phyloP scores from a whole-genome alignment of 2,888 invertebrate genomes.

The Mallateleia sp. region DNA sequence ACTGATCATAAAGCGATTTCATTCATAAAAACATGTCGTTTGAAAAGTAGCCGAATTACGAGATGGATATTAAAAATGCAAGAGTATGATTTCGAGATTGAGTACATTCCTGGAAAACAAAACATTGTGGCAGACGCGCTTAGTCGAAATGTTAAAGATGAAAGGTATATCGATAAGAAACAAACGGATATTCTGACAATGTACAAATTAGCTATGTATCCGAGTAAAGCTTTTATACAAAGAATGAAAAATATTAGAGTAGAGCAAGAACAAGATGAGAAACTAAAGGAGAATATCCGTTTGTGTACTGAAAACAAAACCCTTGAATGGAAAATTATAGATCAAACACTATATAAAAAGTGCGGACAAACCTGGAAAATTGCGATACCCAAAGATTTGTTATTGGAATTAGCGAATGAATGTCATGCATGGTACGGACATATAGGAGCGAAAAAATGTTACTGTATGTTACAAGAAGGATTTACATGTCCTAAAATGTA shows the following conservation, averaged over 20 bases:
- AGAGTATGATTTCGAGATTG: conserved; percentile 5
- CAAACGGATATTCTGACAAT: too few relatives aligned
- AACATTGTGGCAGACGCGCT: conserved; percentile 80
- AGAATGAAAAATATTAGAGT: background rate
- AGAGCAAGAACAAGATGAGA: background rate
- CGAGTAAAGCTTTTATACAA: background rate
- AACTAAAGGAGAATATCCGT: background rate
- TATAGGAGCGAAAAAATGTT: conserved; percentile 47
- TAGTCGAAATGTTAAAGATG: too few relatives aligned
- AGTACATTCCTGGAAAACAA: conserved; percentile 68
- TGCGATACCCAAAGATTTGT: background rate
- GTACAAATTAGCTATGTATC: too few relatives aligned
- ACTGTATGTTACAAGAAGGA: conserved; percentile 29
- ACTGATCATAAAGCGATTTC: conserved; percentile 82
- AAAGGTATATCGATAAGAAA: too few relatives aligned
- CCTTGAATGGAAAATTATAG: background rate
- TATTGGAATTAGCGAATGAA: background rate
- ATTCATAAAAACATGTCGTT: conserved; percentile 77
- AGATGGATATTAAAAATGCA: conserved; percentile 14
- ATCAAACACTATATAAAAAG: background rate
- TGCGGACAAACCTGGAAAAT: conserved; percentile 2
- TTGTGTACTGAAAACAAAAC: too few relatives aligned
- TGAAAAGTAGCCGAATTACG: conserved; percentile 70
- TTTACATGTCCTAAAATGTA: conserved; percentile 33
- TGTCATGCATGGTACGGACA: conserved; percentile 52